A percentile compares a stretch with the other conserved stretches of the same genome.
phyloP scores from a whole-genome alignment of 2,888 invertebrate species.

The Caenorhabditis sinica region DNA sequence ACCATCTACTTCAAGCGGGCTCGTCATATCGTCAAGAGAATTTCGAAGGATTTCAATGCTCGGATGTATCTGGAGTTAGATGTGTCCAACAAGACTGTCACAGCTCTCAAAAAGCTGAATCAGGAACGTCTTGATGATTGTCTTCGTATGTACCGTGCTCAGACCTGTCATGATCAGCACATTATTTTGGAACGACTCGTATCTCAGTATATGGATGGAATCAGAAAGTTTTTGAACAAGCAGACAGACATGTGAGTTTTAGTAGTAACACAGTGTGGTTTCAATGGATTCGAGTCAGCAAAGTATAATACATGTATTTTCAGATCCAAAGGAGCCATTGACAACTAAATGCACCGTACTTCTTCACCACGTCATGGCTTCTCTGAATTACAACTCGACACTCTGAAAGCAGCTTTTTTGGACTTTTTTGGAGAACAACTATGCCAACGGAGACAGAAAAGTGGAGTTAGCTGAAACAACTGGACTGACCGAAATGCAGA shows the following conservation, averaged over 20 bases:
- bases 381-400: too few species aligned
- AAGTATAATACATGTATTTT: too few species aligned
- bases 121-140: constrained; percentile 7
- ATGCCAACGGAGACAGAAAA: too few species aligned
- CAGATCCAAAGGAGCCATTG: too few species aligned
- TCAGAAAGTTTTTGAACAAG: constrained; percentile 91
- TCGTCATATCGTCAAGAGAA: constrained; percentile 17
- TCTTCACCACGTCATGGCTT: too few species aligned
- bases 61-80: constrained; percentile 11
- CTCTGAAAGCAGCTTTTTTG: too few species aligned
- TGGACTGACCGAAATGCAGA: too few species aligned
- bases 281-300: too few species aligned
- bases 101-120: constrained; percentile 33
- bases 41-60: constrained; percentile 15
- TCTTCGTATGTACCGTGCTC: constrained; percentile 83
- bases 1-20: constrained; percentile 27
- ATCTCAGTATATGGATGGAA: constrained; percentile 92
- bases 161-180: constrained; percentile 98
- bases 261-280: too few species aligned
- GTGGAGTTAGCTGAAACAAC: too few species aligned
- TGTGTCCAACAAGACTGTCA: not conserved
- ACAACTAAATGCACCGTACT: too few species aligned
- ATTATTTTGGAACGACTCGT: constrained; percentile 91
- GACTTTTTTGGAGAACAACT: too few species aligned
- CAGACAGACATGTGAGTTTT: constrained; percentile 89